Base-by-base conservation (phyloP, 2,888 invertebrate species). In the Nephrotoma guestfalica region DNA sequence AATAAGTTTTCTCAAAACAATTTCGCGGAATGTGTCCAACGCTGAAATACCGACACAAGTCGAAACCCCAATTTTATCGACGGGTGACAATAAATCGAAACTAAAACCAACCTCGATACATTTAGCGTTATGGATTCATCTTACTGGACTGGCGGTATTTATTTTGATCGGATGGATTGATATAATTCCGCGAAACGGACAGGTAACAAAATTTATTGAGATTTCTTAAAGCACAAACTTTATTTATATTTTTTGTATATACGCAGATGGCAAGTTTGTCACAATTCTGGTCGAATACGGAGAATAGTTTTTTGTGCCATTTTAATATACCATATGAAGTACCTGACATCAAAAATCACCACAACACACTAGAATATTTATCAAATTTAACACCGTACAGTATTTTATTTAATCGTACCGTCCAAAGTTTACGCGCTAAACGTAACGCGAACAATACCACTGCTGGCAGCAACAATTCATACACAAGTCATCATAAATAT, bases 11-110 rank as follows among this genome's bases (percentile, higher is more conserved):
- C 89, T 93, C 30, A 91, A 92, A 87, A 93, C 93, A 41, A 92
- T 93, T 9, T 93, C 93, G 7, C 91, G 93, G 83, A 88, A 93
- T 86, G 92, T 93, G 18, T 92, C 93, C 0, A 92, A 92, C 87
- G 88, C 89, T 4, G 88, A 88, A 87, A 71, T 71, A 71, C 87
- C 87, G 86, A 88, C 88, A 51, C 86, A 83, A 7, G 11, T 86
- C 7, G 87, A 87, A 9, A 87, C 86, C 83, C 88, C 42, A 86
- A 87, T 30, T 87, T 87, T 86, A 86, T 88, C 41, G 86, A 87
- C 15, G 87, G 47, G 43, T 30, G 42, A 87, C 85, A 86, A 86
- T 43, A 87, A 88, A 85, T 87, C 87, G 88, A 89, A 86, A 87
- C 88, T 89, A 85, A 87, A 89, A 87, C 89, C 90, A 86, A 90